Percentiles rank a stretch among this genome's conserved stretches.
Conservation (phyloP, 2,888 invertebrate species). For the Drosophila kuntzei region DNA sequence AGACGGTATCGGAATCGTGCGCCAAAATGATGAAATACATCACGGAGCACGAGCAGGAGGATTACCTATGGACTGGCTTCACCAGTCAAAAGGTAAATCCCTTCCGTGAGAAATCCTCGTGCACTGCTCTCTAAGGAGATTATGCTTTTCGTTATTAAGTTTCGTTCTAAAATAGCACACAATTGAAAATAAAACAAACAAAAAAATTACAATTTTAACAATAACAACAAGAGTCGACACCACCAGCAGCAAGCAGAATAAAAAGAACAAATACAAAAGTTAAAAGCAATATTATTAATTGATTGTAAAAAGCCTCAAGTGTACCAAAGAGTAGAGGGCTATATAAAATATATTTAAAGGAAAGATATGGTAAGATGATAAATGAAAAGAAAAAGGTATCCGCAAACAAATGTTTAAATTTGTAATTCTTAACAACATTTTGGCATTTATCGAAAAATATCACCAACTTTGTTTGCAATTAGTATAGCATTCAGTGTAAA, state of each 20-base stretch:
- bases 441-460: conserved; percentile 68
- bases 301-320: conserved; percentile 23
- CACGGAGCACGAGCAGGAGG: conserved; percentile 96
- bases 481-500: conserved; percentile 52
- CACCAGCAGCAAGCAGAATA: conserved; percentile 38
- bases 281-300: conserved; percentile 49
- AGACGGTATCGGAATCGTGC: conserved; percentile 95
- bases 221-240: conserved; percentile 30
- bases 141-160: conserved; percentile 37
- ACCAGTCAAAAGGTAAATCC: conserved; percentile 98
- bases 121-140: conserved; percentile 90
- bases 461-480: conserved; percentile 48
- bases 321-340: conserved; percentile 37
- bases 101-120: conserved; percentile 97
- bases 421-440: conserved; percentile 29
- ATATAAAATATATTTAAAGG: not conserved
- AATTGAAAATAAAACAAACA: conserved; percentile 25
- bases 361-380: not conserved
- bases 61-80: conserved; percentile 97
- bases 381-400: conserved; percentile 8
- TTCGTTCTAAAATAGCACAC: conserved; percentile 34
- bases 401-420: conserved; percentile 26
- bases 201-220: conserved; percentile 28
- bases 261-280: conserved; percentile 26
- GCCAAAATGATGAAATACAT: conserved; percentile 97